Conservation (phyloP, 1,140 invertebrate species). For the Tribolium madens region DNA sequence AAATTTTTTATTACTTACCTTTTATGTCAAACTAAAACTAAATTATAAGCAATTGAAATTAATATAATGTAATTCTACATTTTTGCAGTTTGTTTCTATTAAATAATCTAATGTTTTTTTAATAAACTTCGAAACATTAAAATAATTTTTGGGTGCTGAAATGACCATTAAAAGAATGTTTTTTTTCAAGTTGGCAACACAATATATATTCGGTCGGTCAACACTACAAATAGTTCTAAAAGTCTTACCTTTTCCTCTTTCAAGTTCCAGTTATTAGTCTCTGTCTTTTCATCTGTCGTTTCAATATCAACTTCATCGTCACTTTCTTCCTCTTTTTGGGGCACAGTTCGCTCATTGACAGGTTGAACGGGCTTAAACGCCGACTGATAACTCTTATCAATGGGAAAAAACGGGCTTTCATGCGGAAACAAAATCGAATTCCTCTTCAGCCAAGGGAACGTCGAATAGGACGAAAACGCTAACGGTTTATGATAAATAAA, state of each 20-base stretch:
- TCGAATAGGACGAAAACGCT: constrained; percentile 70
- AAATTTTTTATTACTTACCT: too few species aligned
- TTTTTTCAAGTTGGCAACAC: too few species aligned
- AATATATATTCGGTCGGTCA: too few species aligned
- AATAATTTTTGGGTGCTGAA: too few species aligned
- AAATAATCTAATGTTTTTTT: too few species aligned
- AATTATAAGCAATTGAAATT: too few species aligned
- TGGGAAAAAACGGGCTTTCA: constrained; percentile 64
- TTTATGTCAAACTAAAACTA: too few species aligned
- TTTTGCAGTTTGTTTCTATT: too few species aligned
- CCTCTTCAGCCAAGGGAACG: constrained; percentile 72
- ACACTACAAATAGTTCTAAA: background rate
- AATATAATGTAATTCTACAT: too few species aligned
- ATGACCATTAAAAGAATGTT: too few species aligned
- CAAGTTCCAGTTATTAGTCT: constrained; percentile 54
- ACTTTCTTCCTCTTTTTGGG: constrained; percentile 63
- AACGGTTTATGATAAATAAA: constrained; percentile 77
- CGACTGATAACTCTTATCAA: constrained; percentile 69
- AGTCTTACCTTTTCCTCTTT: constrained; percentile 60
- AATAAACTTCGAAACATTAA: too few species aligned
- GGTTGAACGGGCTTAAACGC: constrained; percentile 75
- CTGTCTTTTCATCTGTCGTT: constrained; percentile 70
- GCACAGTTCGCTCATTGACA: constrained; percentile 49
- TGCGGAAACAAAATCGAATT: constrained; percentile 69
- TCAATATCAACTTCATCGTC: constrained; percentile 75